A percentile compares a stretch with the other conserved stretches of the same genome.
Conservation (phyloP, 2,113 vertebrate genomes). For the Manacus vitellinus region DNA sequence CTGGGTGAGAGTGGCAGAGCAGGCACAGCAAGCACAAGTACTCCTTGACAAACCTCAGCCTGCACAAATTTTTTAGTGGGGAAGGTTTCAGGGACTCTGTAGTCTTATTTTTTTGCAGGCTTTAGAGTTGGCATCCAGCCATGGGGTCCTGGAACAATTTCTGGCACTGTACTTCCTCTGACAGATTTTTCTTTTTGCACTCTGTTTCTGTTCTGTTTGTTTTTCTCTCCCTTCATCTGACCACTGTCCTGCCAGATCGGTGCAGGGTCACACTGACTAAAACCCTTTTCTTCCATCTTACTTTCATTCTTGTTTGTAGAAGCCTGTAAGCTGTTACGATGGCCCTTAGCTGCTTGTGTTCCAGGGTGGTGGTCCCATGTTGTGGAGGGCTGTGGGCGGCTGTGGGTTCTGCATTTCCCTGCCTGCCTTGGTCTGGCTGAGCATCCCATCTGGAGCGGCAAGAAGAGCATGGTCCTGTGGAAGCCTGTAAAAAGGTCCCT, state of each 20-base stretch:
- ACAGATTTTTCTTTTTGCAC: not conserved
- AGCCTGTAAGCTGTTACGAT: not conserved
- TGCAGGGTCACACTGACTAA: fast-evolving
- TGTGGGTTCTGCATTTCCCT: not conserved
- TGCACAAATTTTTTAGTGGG: not conserved
- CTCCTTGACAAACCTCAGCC: not conserved
- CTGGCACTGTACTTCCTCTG: not conserved
- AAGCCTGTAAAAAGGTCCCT: not conserved
- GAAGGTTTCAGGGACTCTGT: not conserved
- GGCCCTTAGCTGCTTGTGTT: not conserved
- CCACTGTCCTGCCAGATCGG: not conserved
- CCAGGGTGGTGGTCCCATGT: not conserved
- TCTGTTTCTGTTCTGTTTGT: conserved; percentile 2
- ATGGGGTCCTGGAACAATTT: not conserved
- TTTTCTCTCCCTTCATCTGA: not conserved
- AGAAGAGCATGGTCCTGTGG: not conserved
- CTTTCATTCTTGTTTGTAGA: not conserved
- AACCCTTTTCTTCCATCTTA: not conserved
- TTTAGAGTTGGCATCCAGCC: not conserved
- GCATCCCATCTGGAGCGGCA: fast-evolving
- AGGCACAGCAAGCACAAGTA: not conserved
- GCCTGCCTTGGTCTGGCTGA: not conserved
- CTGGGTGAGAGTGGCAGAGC: not conserved
- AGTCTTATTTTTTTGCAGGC: not conserved
- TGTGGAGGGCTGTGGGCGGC: not conserved